Conservation (phyloP, 2,113 vertebrate species). For the Sphyrna mokarran region DNA sequence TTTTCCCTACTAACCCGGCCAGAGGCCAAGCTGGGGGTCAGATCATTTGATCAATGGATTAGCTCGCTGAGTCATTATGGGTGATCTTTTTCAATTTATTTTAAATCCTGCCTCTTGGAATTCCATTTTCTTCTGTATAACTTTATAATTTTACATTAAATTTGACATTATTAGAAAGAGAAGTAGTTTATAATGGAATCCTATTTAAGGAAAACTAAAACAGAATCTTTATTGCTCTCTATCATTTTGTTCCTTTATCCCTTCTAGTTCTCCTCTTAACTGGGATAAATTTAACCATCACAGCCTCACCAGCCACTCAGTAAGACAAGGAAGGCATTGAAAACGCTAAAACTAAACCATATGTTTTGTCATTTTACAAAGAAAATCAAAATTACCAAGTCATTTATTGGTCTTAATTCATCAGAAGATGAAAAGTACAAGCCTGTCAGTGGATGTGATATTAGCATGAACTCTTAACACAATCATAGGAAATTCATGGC, state of each 20-base stretch:
- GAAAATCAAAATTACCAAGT: neutral
- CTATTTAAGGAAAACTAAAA: neutral
- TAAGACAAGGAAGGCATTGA: constrained; percentile 5
- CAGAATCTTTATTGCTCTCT: neutral
- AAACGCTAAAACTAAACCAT: neutral
- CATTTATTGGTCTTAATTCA: neutral
- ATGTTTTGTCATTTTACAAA: neutral
- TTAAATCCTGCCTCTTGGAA: neutral
- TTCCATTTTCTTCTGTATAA: neutral
- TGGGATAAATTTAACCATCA: neutral
- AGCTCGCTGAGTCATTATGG: neutral
- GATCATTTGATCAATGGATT: neutral
- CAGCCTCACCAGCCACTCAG: neutral
- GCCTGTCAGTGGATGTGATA: neutral
- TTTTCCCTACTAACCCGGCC: neutral
- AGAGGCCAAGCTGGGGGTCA: too few species aligned
- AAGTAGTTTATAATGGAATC: neutral
- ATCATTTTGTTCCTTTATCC: neutral
- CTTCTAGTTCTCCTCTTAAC: neutral
- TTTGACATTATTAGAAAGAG: neutral
- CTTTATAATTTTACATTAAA: neutral
- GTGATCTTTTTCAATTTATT: neutral
- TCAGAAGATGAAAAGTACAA: neutral
- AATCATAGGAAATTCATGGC: neutral
- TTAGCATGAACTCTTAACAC: neutral